A percentile compares a stretch with the other conserved stretches of the same genome.
Conservation (phyloP, 2,797 vertebrate genomes). For the Lagocephalus sceleratus region DNA sequence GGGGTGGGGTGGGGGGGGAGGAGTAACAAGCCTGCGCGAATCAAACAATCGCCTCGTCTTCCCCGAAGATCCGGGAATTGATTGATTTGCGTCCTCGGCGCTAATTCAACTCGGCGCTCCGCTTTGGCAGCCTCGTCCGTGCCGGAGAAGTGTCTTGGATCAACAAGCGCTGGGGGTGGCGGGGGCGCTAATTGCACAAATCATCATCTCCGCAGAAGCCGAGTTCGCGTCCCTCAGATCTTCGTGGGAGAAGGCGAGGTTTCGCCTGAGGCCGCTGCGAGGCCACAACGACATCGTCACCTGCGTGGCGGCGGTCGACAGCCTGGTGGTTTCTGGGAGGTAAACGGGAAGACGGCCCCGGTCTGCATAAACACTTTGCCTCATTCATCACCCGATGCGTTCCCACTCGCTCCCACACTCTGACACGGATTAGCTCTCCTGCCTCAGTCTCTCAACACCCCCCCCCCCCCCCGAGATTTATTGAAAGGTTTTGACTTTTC, state of each 20-base stretch:
- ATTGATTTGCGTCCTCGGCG: constrained; percentile 48
- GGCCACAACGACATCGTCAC: constrained; percentile 84
- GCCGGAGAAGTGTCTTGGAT: constrained; percentile 48
- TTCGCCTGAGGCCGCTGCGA: constrained; percentile 75
- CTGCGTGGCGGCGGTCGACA: constrained; percentile 77
- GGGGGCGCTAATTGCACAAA: constrained; percentile 57
- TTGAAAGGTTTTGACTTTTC: constrained; percentile 38
- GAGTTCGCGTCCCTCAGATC: constrained; percentile 63
- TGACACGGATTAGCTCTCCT: constrained; percentile 49
- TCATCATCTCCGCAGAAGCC: constrained; percentile 59
- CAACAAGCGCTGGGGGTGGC: constrained; percentile 51
- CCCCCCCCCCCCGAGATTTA: constrained; percentile 23
- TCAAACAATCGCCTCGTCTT: constrained; percentile 48
- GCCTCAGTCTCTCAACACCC: constrained; percentile 12
- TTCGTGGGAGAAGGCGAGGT: constrained; percentile 75
- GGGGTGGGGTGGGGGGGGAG: constrained; percentile 36
- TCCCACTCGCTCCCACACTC: constrained; percentile 23
- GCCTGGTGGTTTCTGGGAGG: constrained; percentile 82
- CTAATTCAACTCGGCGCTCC: constrained; percentile 49
- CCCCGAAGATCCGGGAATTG: constrained; percentile 39
- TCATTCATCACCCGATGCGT: constrained; percentile 52
- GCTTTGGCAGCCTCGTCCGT: constrained; percentile 53
- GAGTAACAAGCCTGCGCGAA: constrained; percentile 40
- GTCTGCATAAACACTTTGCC: constrained; percentile 61
- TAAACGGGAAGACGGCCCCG: constrained; percentile 36